phyloP scores from a whole-genome alignment of 2,888 invertebrate species.

The Thereva unica region DNA sequence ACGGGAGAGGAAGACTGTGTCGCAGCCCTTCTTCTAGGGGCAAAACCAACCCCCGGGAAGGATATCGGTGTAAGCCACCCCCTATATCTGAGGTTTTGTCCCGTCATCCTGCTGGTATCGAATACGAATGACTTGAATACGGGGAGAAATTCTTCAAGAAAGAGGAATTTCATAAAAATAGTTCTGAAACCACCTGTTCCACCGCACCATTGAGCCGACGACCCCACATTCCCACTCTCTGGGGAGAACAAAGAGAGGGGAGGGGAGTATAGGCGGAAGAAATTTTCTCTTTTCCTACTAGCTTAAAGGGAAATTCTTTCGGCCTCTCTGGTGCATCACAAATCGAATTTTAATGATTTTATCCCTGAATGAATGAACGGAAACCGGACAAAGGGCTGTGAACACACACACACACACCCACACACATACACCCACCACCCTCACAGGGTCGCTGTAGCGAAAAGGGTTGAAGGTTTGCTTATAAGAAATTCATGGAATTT shows the following conservation, averaged over 20 bases:
- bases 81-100: not conserved
- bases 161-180: not conserved
- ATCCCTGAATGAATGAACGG: not conserved
- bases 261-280: too few relatives aligned
- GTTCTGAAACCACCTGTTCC: not conserved
- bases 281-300: not conserved
- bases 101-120: too few relatives aligned
- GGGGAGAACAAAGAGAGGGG: too few relatives aligned
- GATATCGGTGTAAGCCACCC: not conserved
- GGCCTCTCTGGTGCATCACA: conserved; percentile 1
- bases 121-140: too few relatives aligned
- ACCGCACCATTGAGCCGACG: too few relatives aligned
- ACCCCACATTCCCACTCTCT: too few relatives aligned
- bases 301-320: not conserved
- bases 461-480: too few relatives aligned
- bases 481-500: too few relatives aligned
- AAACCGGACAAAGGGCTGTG: not conserved
- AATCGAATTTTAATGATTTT: conserved; percentile 9
- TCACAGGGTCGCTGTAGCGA: too few relatives aligned
- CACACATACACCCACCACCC: too few relatives aligned
- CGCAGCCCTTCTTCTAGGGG: not conserved
- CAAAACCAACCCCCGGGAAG: not conserved
- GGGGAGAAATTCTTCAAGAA: too few relatives aligned
- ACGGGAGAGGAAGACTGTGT: not conserved
- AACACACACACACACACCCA: not conserved